These are phyloP conservation scores for Lepeophtheirus salmonis DNA, from an alignment of 1,140 invertebrate genomes.

Conservation along the genomic window DNA sequence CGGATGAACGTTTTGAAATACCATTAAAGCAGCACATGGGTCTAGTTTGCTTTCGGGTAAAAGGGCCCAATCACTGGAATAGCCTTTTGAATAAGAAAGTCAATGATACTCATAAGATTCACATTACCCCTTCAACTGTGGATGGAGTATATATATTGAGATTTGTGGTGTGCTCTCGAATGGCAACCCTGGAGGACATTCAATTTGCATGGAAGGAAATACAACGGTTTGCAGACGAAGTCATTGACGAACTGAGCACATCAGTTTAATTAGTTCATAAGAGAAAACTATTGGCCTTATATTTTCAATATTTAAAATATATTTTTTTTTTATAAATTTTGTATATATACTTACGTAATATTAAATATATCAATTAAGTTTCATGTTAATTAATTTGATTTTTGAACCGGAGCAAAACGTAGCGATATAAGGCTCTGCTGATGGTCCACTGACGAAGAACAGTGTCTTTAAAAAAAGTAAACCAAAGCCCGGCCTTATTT, in stretches of 20 bases:
- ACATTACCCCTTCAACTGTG: constrained; percentile 79
- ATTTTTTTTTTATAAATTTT: background rate
- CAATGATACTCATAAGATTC: constrained; percentile 76
- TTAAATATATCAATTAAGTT: too few species aligned
- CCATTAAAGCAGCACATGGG: constrained; percentile 70
- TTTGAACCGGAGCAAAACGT: background rate
- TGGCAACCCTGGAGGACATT: constrained; percentile 13
- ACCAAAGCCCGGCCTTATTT: background rate
- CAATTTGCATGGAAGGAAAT: constrained; percentile 16
- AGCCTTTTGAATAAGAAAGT: constrained; percentile 63
- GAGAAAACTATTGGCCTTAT: too few species aligned
- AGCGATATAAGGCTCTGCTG: background rate
- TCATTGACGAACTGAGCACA: background rate
- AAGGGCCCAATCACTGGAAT: constrained; percentile 70
- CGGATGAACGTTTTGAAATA: constrained; percentile 65
- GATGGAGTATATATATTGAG: constrained; percentile 29
- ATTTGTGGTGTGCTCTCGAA: constrained; percentile 19
- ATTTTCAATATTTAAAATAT: too few species aligned
- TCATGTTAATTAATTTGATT: too few species aligned
- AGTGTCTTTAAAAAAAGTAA: background rate
- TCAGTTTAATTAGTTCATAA: background rate
- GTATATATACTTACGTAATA: too few species aligned
- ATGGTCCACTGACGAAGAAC: background rate
- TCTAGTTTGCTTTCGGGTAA: constrained; percentile 59
- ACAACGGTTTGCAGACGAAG: background rate